Percentiles rank a stretch among this genome's conserved stretches.
Evolutionary conservation across 2,888 invertebrate species (phyloP).

Genomic region (Pristionchus entomophagus): DNA sequence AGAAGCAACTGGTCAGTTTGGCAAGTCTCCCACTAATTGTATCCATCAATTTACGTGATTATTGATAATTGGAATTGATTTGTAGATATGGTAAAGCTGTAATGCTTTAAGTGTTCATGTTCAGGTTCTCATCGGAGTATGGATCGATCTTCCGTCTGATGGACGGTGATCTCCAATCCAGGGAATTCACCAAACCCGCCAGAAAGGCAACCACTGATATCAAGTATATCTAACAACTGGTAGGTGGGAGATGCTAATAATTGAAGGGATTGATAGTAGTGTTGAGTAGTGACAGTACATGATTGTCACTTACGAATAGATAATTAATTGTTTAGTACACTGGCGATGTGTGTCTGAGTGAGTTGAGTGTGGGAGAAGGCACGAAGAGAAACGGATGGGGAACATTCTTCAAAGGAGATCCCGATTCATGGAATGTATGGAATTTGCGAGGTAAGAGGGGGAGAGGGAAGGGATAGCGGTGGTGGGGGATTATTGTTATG

Average conservation of each 20-base stretch:
- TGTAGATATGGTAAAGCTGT: too few relatives aligned
- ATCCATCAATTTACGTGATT: too few relatives aligned
- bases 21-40: too few relatives aligned
- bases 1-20: constrained; percentile 3
- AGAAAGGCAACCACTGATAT: constrained; percentile 36
- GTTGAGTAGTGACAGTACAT: too few relatives aligned
- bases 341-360: background rate
- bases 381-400: constrained; percentile 40
- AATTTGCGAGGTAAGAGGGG: background rate
- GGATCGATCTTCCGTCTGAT: constrained; percentile 38
- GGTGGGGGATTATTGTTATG: too few relatives aligned
- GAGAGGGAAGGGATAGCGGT: background rate
- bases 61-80: too few relatives aligned
- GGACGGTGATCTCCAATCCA: background rate
- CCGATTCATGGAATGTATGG: constrained; percentile 37
- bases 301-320: background rate
- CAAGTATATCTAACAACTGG: constrained; percentile 26
- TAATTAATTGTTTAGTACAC: constrained; percentile 12
- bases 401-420: constrained; percentile 26
- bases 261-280: background rate
- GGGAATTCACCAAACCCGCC: background rate
- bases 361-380: constrained; percentile 13
- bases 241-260: background rate
- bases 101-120: too few relatives aligned
- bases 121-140: constrained; percentile 40